Conservation (phyloP, 2,113 vertebrate species). For the Coturnix japonica region DNA sequence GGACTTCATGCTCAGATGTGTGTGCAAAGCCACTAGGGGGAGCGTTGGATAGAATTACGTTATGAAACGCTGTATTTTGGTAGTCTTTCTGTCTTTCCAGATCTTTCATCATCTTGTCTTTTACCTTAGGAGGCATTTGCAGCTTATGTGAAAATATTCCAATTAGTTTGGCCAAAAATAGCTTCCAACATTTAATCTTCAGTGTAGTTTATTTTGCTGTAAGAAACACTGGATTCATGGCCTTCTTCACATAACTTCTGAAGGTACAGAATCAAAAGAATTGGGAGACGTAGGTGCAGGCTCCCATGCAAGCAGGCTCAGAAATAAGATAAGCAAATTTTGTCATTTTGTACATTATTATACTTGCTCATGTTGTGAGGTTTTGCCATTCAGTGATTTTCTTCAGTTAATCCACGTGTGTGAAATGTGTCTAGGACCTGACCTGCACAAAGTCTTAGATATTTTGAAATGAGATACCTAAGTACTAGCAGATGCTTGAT, state of each 20-base stretch:
- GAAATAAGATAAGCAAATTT: neutral
- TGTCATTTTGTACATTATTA: neutral
- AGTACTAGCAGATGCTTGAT: neutral
- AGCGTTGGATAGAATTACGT: slow-evolving; percentile 11
- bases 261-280: neutral
- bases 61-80: neutral
- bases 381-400: neutral
- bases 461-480: neutral
- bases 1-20: neutral
- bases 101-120: neutral
- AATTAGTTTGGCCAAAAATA: slow-evolving; percentile 45
- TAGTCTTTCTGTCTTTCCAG: neutral
- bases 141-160: slow-evolving; percentile 9
- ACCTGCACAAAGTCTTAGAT: neutral
- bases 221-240: neutral
- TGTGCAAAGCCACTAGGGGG: slow-evolving; percentile 74
- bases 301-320: neutral
- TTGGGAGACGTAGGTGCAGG: neutral
- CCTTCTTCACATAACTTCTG: neutral
- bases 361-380: neutral
- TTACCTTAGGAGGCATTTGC: neutral
- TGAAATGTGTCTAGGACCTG: neutral
- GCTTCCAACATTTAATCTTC: slow-evolving; percentile 36
- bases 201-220: neutral
- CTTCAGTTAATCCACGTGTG: neutral